Conservation (phyloP, 2,797 vertebrate species). For the Gobionotothen gibberifrons region DNA sequence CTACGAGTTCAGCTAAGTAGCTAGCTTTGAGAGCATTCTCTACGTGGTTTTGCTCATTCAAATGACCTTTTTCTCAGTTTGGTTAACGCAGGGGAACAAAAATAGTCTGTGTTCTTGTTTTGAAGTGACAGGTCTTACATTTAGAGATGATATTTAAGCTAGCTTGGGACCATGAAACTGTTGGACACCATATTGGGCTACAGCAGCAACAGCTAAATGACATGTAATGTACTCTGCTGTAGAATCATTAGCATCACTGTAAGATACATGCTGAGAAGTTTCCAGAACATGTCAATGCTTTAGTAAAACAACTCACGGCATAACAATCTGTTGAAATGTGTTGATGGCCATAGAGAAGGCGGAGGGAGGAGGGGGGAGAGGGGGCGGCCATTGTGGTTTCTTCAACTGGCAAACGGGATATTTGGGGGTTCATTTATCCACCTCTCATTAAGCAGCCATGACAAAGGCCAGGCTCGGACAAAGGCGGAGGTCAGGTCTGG, state of each 20-base stretch:
- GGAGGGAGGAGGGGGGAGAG: constrained; percentile 2
- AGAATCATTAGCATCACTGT: background rate
- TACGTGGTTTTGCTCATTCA: no score
- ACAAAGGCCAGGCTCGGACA: constrained; percentile 83
- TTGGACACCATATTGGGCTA: no score
- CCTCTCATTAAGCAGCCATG: constrained; percentile 83
- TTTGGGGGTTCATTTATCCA: constrained; percentile 71
- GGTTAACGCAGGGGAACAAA: no score
- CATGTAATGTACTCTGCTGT: no score
- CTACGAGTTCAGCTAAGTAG: no score
- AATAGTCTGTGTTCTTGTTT: no score
- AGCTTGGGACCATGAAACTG: no score
- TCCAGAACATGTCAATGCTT: background rate
- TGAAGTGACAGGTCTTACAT: no score
- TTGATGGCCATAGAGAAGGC: constrained; percentile 47
- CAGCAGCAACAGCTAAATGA: no score
- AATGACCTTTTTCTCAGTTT: no score
- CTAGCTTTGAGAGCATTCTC: no score
- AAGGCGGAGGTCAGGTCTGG: constrained; percentile 82
- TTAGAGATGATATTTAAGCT: no score
- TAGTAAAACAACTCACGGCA: constrained; percentile 13
- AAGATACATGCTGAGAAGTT: background rate
- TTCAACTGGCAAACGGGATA: constrained; percentile 69
- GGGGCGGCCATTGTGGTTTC: constrained; percentile 42
- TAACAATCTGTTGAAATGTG: constrained; percentile 38